These are phyloP conservation scores for Sebastes itinus DNA, from an alignment of 2,797 vertebrate species.

Conservation along the genomic window DNA sequence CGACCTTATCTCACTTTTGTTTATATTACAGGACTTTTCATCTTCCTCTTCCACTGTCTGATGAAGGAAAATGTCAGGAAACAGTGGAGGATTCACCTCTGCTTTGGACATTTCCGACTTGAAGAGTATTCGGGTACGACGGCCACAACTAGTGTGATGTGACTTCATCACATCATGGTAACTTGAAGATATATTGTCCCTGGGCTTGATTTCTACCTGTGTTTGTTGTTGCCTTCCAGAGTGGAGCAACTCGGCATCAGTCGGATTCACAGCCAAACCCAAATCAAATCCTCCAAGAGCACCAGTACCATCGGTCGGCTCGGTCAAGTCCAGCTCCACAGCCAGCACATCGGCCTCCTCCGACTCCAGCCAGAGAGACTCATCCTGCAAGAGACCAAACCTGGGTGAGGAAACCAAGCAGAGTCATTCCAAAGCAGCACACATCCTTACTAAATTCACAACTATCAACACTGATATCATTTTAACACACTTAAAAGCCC, in stretches of 20 bases:
- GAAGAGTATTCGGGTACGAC: conserved; percentile 76
- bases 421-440: neutral
- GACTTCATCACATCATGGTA: no score
- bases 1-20: neutral
- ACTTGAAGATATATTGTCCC: neutral
- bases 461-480: neutral
- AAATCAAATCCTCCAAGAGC: conserved; percentile 53
- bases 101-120: conserved; percentile 77
- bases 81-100: conserved; percentile 80
- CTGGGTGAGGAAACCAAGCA: conserved; percentile 56
- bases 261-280: conserved; percentile 51
- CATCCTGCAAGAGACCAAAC: conserved; percentile 61
- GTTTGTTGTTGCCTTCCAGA: conserved; percentile 73
- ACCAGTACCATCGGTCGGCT: conserved; percentile 64
- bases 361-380: conserved; percentile 67
- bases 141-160: neutral
- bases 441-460: neutral
- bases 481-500: neutral
- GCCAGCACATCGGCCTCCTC: conserved; percentile 79
- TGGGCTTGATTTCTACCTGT: neutral
- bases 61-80: conserved; percentile 83
- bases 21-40: conserved; percentile 77
- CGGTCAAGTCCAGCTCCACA: conserved; percentile 79
- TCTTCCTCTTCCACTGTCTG: conserved; percentile 83
- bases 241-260: conserved; percentile 80